phyloP scores from a whole-genome alignment of 92 coral and sea anemone species.

The Palythoa heliodiscus region DNA sequence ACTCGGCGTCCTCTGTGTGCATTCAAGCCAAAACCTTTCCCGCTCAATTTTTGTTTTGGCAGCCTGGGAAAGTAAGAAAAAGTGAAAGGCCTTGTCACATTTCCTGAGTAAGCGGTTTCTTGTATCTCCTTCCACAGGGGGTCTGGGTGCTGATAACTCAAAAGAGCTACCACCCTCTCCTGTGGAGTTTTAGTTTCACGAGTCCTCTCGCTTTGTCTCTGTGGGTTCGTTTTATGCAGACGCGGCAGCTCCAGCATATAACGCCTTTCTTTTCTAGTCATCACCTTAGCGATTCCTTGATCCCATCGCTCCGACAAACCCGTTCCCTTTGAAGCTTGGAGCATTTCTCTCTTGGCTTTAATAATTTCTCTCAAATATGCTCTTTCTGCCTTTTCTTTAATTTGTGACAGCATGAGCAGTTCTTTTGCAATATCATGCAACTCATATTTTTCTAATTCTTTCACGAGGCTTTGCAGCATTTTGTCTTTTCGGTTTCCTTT shows the following conservation, averaged over 20 bases:
- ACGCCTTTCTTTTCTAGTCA: neutral
- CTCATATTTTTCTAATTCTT: conserved; percentile 25
- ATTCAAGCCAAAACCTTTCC: neutral
- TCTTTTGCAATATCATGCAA: conserved; percentile 14
- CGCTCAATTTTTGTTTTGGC: conserved; percentile 19
- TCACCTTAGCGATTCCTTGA: neutral
- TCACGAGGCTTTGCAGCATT: conserved; percentile 17
- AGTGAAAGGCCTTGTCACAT: conserved; percentile 63
- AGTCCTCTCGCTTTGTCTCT: neutral
- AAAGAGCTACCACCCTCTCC: conserved; percentile 14
- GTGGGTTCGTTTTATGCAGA: neutral
- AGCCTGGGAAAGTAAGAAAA: conserved; percentile 75
- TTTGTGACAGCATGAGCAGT: neutral
- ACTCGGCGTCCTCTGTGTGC: neutral
- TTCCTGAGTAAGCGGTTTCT: conserved; percentile 37
- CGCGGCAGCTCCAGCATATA: conserved; percentile 27
- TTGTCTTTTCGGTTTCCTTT: neutral
- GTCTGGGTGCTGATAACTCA: conserved; percentile 31
- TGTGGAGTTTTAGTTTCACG: neutral
- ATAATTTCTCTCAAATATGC: conserved; percentile 12
- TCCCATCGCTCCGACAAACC: neutral
- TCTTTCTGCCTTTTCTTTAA: conserved; percentile 19
- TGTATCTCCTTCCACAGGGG: conserved; percentile 38
- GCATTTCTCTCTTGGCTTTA: neutral
- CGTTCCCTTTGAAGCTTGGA: neutral